Base-by-base conservation (phyloP, 2,888 invertebrate genomes). In the Clitarchus hookeri region DNA sequence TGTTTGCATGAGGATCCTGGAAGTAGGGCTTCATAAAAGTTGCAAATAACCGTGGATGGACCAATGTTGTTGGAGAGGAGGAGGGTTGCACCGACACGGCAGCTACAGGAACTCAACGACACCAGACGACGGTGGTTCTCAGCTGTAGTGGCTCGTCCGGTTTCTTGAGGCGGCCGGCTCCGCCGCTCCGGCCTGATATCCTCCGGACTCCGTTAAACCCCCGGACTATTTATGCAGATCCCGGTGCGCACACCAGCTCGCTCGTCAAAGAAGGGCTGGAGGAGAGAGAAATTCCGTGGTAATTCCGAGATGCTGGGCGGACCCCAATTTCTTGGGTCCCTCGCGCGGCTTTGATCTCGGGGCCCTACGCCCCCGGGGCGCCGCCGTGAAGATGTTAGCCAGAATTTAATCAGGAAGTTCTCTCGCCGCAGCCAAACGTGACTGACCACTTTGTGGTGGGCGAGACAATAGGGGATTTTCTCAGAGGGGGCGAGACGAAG, bases 341-440 rank as follows among this genome's bases (percentile, higher is more conserved):
- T 65, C 65, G 65, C n/a, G 65, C 23, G n/a, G 65, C 65, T 65
- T 65, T 65, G 65, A 65, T 65, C 23, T 65, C 65, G 23, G 65
- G 23, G 65, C 65, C 65, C 2, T 36, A 36, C 3, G 65, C 65
- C 65, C 36, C 65, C 65, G 8, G 23, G 65, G 2, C 53, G 53
- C n/a, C 23, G 48, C 48, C 6, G 65, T 65, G 65, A 65, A 65
- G 65, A 65, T 65, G 65, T 65, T 65, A 65, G 65, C 65, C 82
- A 82, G 36, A 82, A 82, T 82, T 82, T 82, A 82, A 82, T 82
- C 82, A 82, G 82, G 65, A 65, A 65, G 65, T 65, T n/a, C 23
- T 11, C 53, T 23, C 23, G 65, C 65, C 23, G 8, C 65, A 65
- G 36, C 19, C 6, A 82, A 82, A 82, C 44, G 27, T 82, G 82